phyloP scores from a whole-genome alignment of 2,888 invertebrate genomes.

The Callimorpha dominula region DNA sequence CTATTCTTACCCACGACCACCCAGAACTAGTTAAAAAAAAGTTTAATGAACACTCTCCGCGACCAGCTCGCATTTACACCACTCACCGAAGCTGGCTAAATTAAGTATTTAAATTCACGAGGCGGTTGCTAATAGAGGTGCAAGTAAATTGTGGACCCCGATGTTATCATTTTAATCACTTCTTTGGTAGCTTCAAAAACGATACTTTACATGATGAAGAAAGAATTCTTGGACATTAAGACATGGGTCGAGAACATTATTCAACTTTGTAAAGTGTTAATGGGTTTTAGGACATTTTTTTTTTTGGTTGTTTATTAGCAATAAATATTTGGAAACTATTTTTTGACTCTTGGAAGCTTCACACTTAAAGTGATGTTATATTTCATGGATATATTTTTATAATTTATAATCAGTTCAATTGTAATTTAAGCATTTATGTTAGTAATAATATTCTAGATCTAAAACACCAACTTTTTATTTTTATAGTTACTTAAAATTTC shows the following conservation, averaged over 20 bases:
- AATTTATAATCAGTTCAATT: neutral
- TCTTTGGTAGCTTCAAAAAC: conserved; percentile 73
- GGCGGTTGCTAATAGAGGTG: conserved; percentile 63
- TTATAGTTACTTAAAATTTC: no score
- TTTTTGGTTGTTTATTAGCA: conserved; percentile 23
- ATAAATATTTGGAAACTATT: conserved; percentile 30
- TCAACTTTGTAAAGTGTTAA: conserved; percentile 56
- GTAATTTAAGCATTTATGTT: neutral
- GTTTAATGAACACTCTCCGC: conserved; percentile 8
- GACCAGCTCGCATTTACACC: conserved; percentile 40
- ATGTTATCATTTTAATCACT: conserved; percentile 80
- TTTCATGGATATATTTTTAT: neutral
- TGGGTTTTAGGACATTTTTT: conserved; percentile 31
- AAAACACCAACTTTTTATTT: neutral
- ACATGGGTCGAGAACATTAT: conserved; percentile 40
- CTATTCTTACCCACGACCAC: conserved; percentile 16
- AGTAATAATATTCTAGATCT: neutral
- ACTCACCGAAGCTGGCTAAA: conserved; percentile 57
- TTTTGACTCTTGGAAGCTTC: conserved; percentile 10
- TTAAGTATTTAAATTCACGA: conserved; percentile 79
- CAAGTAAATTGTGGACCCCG: conserved; percentile 68
- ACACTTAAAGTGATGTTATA: conserved; percentile 6
- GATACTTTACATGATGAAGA: conserved; percentile 44
- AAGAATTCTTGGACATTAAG: conserved; percentile 42
- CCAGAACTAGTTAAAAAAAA: conserved; percentile 10